Evolutionary conservation across 1,140 invertebrate species (phyloP).

Genomic region (Lasaia peninsularis): DNA sequence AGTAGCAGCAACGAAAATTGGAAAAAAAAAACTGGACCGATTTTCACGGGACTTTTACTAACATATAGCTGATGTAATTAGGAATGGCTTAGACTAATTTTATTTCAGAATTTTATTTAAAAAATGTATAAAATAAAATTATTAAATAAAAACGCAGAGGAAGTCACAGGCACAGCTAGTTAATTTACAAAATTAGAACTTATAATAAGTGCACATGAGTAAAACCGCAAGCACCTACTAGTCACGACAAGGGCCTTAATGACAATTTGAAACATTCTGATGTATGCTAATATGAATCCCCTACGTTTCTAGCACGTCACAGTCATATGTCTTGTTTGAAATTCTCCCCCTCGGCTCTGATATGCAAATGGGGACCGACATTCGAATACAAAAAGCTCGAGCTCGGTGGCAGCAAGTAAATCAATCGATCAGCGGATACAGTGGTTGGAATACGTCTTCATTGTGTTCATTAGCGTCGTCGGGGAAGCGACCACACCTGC

Average conservation of each 20-base stretch:
- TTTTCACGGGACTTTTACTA: too few species aligned
- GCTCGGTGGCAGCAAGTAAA: conserved; percentile 72
- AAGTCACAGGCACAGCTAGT: too few species aligned
- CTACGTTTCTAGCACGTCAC: conserved; percentile 43
- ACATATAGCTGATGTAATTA: too few species aligned
- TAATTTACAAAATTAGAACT: neutral
- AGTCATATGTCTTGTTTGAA: conserved; percentile 20
- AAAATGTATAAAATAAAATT: too few species aligned
- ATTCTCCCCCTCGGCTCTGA: conserved; percentile 37
- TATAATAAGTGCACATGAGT: neutral
- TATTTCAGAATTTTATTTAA: too few species aligned
- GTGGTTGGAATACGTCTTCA: conserved; percentile 69
- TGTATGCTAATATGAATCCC: conserved; percentile 12
- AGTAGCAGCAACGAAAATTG: too few species aligned
- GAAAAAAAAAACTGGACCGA: too few species aligned
- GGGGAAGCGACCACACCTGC: conserved; percentile 53
- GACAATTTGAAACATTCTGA: conserved; percentile 9
- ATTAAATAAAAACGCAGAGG: too few species aligned
- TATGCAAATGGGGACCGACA: conserved; percentile 70
- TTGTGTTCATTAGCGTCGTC: conserved; percentile 73
- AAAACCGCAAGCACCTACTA: too few species aligned
- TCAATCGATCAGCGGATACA: conserved; percentile 75
- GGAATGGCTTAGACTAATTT: too few species aligned
- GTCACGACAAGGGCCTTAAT: conserved; percentile 4
- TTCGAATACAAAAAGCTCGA: conserved; percentile 74